Evolutionary conservation across 2,113 vertebrate genomes (phyloP).

Genomic region (Murina feae): DNA sequence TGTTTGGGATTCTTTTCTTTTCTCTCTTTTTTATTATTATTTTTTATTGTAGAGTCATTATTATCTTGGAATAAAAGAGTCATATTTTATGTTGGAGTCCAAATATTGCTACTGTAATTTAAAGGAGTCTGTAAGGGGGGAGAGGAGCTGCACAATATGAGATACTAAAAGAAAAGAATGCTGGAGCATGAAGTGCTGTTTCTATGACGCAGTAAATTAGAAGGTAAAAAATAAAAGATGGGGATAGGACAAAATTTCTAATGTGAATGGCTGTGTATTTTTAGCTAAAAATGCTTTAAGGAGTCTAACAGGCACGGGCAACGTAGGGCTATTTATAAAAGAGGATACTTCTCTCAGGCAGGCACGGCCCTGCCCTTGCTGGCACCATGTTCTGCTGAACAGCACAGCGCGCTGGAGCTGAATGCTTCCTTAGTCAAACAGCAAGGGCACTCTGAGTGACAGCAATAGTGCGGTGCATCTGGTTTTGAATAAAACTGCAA

Average conservation of each 20-base stretch:
- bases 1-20: constrained; percentile 62
- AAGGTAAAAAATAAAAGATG: constrained; percentile 52
- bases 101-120: constrained; percentile 55
- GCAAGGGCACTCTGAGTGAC: constrained; percentile 58
- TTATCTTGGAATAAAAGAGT: constrained; percentile 38
- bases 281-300: constrained; percentile 59
- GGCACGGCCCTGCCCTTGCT: not conserved
- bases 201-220: constrained; percentile 33
- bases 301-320: constrained; percentile 27
- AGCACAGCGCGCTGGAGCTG: constrained; percentile 50
- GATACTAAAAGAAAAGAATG: constrained; percentile 47
- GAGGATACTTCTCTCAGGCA: constrained; percentile 15
- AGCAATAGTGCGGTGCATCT: constrained; percentile 31
- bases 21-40: not conserved
- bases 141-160: not conserved
- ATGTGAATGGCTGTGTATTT: constrained; percentile 54
- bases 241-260: constrained; percentile 22
- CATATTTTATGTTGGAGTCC: constrained; percentile 53
- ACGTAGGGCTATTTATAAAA: constrained; percentile 7
- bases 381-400: constrained; percentile 46
- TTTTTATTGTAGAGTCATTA: constrained; percentile 47
- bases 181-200: not conserved
- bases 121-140: not conserved
- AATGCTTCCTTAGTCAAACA: constrained; percentile 67
- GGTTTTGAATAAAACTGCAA: constrained; percentile 59